Conservation (phyloP, 92 coral and sea anemone genomes). For the Palythoa caribaeorum region DNA sequence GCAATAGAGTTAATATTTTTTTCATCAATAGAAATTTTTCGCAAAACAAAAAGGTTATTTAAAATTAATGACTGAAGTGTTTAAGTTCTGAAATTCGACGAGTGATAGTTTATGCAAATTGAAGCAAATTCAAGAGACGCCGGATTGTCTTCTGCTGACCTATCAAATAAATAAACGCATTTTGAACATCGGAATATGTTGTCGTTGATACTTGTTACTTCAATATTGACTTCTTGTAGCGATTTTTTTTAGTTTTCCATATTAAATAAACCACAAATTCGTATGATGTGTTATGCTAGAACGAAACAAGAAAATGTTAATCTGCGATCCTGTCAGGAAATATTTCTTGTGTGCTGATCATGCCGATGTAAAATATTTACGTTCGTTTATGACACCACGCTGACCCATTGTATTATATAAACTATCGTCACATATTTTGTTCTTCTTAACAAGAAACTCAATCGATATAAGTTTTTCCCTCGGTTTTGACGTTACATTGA, state of each 20-base stretch:
- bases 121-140: background rate
- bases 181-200: background rate
- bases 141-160: no score
- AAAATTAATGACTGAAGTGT: background rate
- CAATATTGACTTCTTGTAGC: no score
- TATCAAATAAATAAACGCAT: no score
- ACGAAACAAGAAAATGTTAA: no score
- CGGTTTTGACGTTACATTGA: no score
- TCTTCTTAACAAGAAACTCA: background rate
- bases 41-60: background rate
- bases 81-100: background rate
- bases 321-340: background rate
- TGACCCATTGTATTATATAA: background rate
- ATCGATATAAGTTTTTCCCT: no score
- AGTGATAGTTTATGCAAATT: background rate
- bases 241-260: no score
- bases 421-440: no score
- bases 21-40: no score
- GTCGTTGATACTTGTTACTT: background rate
- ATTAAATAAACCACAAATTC: no score
- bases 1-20: background rate
- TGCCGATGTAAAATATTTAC: background rate
- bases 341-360: background rate
- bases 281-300: no score
- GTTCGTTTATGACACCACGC: background rate